A percentile compares a stretch with the other conserved stretches of the same genome.
Evolutionary conservation across 2,888 invertebrate species (phyloP).

Genomic region (Amblyjoppa proteus): DNA sequence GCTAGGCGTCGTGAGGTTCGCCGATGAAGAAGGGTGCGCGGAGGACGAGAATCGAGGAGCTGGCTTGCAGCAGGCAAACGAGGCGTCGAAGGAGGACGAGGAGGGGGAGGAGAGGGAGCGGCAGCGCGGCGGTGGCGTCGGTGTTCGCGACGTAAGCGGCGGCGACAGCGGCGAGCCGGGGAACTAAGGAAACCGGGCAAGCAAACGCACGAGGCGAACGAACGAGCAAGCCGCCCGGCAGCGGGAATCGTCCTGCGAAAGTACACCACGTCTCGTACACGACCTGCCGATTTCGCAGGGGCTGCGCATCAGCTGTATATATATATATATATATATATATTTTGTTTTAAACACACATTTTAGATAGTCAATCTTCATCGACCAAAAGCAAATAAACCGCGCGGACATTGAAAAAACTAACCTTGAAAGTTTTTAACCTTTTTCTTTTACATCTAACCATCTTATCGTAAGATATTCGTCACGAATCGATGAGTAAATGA

Average conservation of each 20-base stretch:
- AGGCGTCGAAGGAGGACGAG: slow-evolving; percentile 13
- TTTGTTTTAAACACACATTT: not conserved
- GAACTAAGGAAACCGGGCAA: slow-evolving; percentile 41
- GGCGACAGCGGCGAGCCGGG: slow-evolving; percentile 32
- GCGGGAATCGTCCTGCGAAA: slow-evolving; percentile 11
- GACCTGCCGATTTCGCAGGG: not conserved
- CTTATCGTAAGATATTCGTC: too few species aligned
- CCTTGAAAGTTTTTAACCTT: too few species aligned
- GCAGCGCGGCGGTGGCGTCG: slow-evolving; percentile 9
- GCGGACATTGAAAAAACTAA: too few species aligned
- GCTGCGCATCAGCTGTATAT: not conserved
- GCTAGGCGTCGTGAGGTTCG: slow-evolving; percentile 37
- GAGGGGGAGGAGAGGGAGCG: slow-evolving; percentile 8
- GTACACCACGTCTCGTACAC: not conserved
- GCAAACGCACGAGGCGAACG: slow-evolving; percentile 21
- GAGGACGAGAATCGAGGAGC: slow-evolving; percentile 45
- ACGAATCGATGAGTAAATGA: too few species aligned
- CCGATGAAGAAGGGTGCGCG: slow-evolving; percentile 39
- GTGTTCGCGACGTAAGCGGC: slow-evolving; percentile 13
- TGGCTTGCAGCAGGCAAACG: slow-evolving; percentile 25
- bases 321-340: not conserved
- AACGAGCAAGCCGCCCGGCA: slow-evolving; percentile 21
- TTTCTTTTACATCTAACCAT: too few species aligned
- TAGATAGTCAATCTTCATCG: not conserved
- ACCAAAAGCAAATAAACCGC: not conserved